Evolutionary conservation across 2,797 vertebrate species (phyloP).

Genomic region (Salmo trutta): DNA sequence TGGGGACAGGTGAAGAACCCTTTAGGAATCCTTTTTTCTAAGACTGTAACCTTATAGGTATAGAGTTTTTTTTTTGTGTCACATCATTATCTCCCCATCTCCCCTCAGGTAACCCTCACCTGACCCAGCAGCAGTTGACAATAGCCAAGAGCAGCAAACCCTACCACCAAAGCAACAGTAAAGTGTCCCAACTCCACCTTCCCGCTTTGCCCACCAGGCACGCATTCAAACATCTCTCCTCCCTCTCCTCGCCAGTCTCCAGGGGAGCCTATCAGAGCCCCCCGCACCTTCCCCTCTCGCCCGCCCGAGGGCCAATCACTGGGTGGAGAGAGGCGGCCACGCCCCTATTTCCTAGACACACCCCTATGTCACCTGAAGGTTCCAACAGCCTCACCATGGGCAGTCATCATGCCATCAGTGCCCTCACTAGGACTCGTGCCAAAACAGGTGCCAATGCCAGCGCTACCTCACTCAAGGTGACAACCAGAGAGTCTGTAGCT

Average conservation of each 20-base stretch:
- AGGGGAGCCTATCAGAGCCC: background rate
- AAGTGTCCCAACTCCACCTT: constrained; percentile 65
- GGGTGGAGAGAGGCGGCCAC: constrained; percentile 51
- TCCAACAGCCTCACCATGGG: constrained; percentile 2
- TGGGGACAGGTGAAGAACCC: too few species aligned
- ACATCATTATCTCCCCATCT: constrained; percentile 7
- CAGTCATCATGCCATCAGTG: background rate
- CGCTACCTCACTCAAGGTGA: constrained; percentile 39
- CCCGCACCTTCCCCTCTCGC: constrained; percentile 20
- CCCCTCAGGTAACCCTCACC: constrained; percentile 54
- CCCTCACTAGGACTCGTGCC: background rate
- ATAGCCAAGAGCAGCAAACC: constrained; percentile 38
- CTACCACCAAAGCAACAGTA: constrained; percentile 23
- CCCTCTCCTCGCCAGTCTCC: constrained; percentile 39
- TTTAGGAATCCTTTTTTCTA: background rate
- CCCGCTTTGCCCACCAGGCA: constrained; percentile 59
- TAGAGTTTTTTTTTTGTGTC: too few species aligned
- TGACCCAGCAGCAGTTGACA: constrained; percentile 50
- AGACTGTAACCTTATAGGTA: too few species aligned
- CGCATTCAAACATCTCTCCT: constrained; percentile 40
- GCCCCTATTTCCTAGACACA: constrained; percentile 7
- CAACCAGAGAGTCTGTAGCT: background rate
- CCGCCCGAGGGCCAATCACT: constrained; percentile 51
- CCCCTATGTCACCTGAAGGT: background rate
- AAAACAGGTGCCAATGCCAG: background rate